Evolutionary conservation across 1,140 invertebrate genomes (phyloP).

Genomic region (Microplitis mediator): DNA sequence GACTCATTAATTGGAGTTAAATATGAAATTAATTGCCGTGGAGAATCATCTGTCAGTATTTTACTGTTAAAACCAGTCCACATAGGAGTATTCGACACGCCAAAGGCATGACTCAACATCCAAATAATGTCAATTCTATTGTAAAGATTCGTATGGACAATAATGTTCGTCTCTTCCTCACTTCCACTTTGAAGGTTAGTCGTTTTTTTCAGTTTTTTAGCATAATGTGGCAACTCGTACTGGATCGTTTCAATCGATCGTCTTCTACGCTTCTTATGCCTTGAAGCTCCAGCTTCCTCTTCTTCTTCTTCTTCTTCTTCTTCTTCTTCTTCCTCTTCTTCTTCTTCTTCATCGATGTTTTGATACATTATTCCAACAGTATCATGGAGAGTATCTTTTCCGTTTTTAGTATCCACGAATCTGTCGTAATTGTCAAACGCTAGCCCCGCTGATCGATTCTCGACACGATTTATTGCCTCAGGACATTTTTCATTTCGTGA

Average conservation of each 20-base stretch:
- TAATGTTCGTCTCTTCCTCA: not conserved
- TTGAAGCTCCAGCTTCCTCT: not conserved
- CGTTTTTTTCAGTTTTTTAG: not conserved
- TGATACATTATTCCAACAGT: slow-evolving; percentile 6
- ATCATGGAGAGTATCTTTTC: slow-evolving; percentile 1
- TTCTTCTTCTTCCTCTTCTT: too few relatives aligned
- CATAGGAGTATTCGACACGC: slow-evolving; percentile 19
- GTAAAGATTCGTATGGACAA: not conserved
- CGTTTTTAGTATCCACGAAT: not conserved
- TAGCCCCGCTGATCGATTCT: not conserved
- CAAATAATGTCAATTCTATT: not conserved
- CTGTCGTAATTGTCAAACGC: slow-evolving; percentile 3
- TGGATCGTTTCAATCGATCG: not conserved
- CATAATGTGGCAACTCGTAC: not conserved
- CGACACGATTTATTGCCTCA: not conserved
- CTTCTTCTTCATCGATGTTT: not conserved
- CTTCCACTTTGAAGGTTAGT: not conserved
- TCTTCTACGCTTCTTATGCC: not conserved
- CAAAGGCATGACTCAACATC: slow-evolving; percentile 22
- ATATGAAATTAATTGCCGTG: not conserved
- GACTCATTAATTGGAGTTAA: slow-evolving; percentile 15
- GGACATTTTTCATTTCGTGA: not conserved
- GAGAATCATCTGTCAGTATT: slow-evolving; percentile 1
- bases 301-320: not conserved
- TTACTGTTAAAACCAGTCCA: slow-evolving; percentile 32